Base-by-base conservation (phyloP, 2,797 vertebrate genomes). In the Eulemur mongoz region DNA sequence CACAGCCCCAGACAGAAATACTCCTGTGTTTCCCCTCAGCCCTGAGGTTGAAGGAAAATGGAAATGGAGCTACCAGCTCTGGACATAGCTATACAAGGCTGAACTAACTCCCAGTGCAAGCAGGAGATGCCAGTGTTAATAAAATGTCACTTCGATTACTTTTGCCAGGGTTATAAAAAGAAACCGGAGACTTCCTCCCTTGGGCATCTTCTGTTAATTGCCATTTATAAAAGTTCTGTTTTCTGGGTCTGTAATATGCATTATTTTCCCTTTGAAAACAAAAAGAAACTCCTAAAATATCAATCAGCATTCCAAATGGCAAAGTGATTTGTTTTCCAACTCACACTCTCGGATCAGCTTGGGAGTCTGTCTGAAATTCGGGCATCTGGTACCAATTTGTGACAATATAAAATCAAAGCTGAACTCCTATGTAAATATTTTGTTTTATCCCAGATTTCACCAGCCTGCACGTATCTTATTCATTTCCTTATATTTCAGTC, bases 161-260 rank as follows among this genome's bases (percentile, higher is more conserved):
- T 92, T 14, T 96, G 97, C 86, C 97, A 93, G 91, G 48, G 72
- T 80, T 97, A 97, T 96, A 95, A 96, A 20, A 83, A 98, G 96
- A 98, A 96, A 40, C 13, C 9, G 20, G 84, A 98, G 76, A 96
- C 90, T 92, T 95, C 84, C 89, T 89, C 95, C 96, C 93, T 52
- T 54, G 76, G 87, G 83, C 45, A 82, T 78, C 79, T 67, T 91
- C 85, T 97, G 78, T 72, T 96, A 97, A 96, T 35, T 2, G 22
- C 81, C 96, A 1, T 81, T 95, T 93, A 92, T 59, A 95, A 95
- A 97, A 95, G 30, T 83, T 70, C 61, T 72, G 14, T 90, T 87
- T 86, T 40, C 43, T 4, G 79, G 1, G 27, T 76, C 93, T 92
- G 30, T 80, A 87, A 76, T 73, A 82, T 6, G 0, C 67, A 92